Percentiles rank a stretch among this genome's conserved stretches.
These are phyloP conservation scores for Tryphoninae sp. DNA, from an alignment of 2,888 invertebrate genomes.

Conservation along the genomic window DNA sequence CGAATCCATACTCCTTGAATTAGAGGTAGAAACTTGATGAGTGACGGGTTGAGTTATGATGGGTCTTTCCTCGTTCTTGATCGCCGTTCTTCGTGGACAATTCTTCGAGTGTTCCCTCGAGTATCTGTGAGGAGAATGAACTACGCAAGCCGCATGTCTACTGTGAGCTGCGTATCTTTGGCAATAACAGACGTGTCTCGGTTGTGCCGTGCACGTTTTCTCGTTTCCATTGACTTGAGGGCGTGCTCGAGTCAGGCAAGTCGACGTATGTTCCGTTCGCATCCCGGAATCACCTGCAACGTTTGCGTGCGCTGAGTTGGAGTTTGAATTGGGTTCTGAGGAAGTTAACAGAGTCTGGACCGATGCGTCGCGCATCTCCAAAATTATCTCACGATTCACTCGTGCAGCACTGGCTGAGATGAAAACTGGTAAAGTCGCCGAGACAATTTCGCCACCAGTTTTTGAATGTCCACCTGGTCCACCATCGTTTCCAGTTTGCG, in stretches of 20 bases:
- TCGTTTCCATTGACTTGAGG: conserved; percentile 14
- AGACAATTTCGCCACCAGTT: conserved; percentile 76
- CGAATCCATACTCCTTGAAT: conserved; percentile 45
- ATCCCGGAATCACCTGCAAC: neutral
- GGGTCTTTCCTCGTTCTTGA: conserved; percentile 35
- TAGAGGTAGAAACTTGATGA: neutral
- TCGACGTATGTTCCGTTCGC: conserved; percentile 16
- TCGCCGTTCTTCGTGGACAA: conserved; percentile 30
- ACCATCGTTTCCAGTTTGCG: conserved; percentile 74
- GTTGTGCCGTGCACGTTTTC: conserved; percentile 4
- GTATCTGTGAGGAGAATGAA: conserved; percentile 47
- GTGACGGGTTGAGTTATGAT: conserved; percentile 44
- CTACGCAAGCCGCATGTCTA: conserved; percentile 54
- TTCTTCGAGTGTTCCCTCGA: conserved; percentile 41
- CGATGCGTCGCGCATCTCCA: conserved; percentile 52
- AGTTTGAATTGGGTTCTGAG: conserved; percentile 18
- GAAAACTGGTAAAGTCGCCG: conserved; percentile 58
- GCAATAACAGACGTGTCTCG: conserved; percentile 58
- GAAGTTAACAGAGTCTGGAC: conserved; percentile 66
- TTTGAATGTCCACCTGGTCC: conserved; percentile 72
- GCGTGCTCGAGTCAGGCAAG: conserved; percentile 13
- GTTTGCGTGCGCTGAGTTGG: neutral
- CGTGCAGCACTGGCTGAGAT: neutral
- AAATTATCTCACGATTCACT: neutral
- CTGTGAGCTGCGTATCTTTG: conserved; percentile 62